A percentile compares a stretch with the other conserved stretches of the same genome.
Evolutionary conservation across 2,888 invertebrate genomes (phyloP).

Genomic region (Leucophenga maculata): DNA sequence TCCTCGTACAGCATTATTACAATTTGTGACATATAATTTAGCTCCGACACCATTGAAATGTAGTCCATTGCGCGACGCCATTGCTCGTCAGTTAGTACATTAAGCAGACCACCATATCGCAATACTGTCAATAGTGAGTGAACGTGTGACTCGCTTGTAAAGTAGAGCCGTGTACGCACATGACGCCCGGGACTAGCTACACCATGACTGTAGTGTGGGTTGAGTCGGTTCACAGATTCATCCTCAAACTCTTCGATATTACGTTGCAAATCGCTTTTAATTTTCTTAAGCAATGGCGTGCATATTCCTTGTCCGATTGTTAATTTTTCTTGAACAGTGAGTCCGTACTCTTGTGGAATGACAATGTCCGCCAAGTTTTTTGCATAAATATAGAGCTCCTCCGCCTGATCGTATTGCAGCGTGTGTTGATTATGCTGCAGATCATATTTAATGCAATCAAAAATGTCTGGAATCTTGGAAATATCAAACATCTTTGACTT

Average conservation of each 20-base stretch:
- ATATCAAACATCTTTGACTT: slow-evolving; percentile 96
- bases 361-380: slow-evolving; percentile 99
- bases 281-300: slow-evolving; percentile 95
- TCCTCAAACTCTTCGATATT: slow-evolving; percentile 94
- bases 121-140: slow-evolving; percentile 97
- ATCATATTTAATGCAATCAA: slow-evolving; percentile 99
- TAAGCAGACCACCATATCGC: slow-evolving; percentile 90
- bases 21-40: slow-evolving; percentile 99
- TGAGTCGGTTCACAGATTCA: slow-evolving; percentile 95
- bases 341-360: slow-evolving; percentile 99
- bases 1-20: slow-evolving; percentile 99
- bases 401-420: slow-evolving; percentile 91
- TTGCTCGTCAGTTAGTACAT: slow-evolving; percentile 93
- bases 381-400: slow-evolving; percentile 92
- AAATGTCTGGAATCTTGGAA: slow-evolving; percentile 99
- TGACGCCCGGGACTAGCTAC: slow-evolving; percentile 98
- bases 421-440: slow-evolving; percentile 98
- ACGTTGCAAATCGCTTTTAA: slow-evolving; percentile 92
- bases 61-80: slow-evolving; percentile 99
- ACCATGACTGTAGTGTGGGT: slow-evolving; percentile 98
- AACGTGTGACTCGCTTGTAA: slow-evolving; percentile 99
- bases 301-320: slow-evolving; percentile 98
- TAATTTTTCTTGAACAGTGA: slow-evolving; percentile 94
- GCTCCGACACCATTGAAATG: slow-evolving; percentile 95
- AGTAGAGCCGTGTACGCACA: slow-evolving; percentile 98